Evolutionary conservation across 2,113 vertebrate genomes (phyloP), one percentile per base, ranked within the genome.

Genomic region (Chamaea fasciata): DNA sequence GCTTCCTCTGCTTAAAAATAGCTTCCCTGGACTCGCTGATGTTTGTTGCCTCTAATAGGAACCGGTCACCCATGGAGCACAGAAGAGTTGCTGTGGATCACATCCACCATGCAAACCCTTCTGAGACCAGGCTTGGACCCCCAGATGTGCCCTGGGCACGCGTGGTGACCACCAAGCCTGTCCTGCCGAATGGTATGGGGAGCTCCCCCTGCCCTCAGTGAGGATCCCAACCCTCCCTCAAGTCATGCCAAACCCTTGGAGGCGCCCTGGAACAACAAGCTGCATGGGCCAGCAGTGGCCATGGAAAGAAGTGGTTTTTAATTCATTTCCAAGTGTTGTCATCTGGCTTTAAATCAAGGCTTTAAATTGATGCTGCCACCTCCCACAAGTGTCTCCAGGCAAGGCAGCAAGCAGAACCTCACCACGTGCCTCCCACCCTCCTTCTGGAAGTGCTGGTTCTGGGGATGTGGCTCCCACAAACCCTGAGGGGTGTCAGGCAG

Each of bases 1-100:
- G 95, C 94, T 97, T 97, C 96, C 96, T 97, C 95, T 95, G 57
- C 95, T 94, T 97, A 97, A 97, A 97, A 97, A 97, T 97, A 97
- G 96, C 95, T 96, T 92, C 96, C 94, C 96, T 94, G 92, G 91
- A 89, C 89, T 94, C 1, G 5, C 91, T 87, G 84, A 63, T 95
- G 95, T 96, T 97, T 96, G 95, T 92, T 96, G 95, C 95, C 94
- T 97, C 96, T 96, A 96, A 97, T 96, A 97, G 96, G 96, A 97
- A 94, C 94, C 4, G 89, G 73, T 97, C 92, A 95, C 94, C 95
- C 92, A 81, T 11, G 64, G 94, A 95, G 95, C 68, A 70, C 63
- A 90, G 91, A 73, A 56, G 95, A 82, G 59, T 80, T 86, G 73
- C 95, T 42, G 91, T 52, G 86, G 76, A 92, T 89, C 89, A 78